phyloP scores from a whole-genome alignment of 2,113 vertebrate species.

The Charina bottae region DNA sequence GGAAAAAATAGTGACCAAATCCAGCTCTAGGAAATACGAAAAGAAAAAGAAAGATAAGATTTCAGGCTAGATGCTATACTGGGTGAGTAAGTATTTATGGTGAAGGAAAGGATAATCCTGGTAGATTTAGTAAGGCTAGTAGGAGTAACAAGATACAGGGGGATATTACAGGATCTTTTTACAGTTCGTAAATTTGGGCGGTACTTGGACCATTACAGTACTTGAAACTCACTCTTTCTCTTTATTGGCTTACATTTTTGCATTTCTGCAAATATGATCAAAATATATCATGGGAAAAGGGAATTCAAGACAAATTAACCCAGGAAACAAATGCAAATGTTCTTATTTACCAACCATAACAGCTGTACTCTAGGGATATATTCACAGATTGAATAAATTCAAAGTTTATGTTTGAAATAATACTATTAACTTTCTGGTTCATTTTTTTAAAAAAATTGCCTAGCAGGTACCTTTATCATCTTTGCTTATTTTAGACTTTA shows the following conservation, averaged over 20 bases:
- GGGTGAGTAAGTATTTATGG: constrained; percentile 72
- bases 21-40: constrained; percentile 56
- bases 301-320: constrained; percentile 20
- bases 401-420: constrained; percentile 8
- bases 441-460: background rate
- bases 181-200: constrained; percentile 24
- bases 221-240: background rate
- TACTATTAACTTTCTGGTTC: background rate
- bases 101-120: constrained; percentile 51
- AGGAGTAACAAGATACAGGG: constrained; percentile 59
- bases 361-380: background rate
- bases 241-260: constrained; percentile 27
- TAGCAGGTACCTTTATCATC: background rate
- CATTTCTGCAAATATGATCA: constrained; percentile 43
- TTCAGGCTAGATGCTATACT: constrained; percentile 53
- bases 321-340: background rate
- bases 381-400: background rate
- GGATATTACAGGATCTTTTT: constrained; percentile 42
- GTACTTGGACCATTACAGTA: constrained; percentile 31
- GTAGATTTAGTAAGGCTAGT: constrained; percentile 52
- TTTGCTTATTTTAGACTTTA: background rate
- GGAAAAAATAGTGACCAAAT: constrained; percentile 59
- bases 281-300: constrained; percentile 25
- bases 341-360: background rate
- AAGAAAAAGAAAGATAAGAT: constrained; percentile 50